These are phyloP conservation scores for Limnodromus scolopaceus DNA, from an alignment of 2,797 vertebrate genomes.

Conservation along the genomic window DNA sequence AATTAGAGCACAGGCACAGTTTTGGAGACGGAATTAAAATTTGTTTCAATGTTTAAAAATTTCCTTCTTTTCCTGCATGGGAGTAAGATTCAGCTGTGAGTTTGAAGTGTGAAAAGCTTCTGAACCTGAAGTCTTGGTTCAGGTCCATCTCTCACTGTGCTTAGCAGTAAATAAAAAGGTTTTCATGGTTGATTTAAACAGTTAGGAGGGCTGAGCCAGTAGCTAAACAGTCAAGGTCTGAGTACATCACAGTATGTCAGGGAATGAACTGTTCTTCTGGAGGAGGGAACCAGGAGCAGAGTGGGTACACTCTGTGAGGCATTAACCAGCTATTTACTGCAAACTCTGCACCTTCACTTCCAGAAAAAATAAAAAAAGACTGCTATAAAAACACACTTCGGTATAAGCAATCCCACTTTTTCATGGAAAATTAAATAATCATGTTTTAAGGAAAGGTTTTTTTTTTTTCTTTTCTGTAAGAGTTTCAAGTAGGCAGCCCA, in stretches of 20 bases:
- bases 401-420: neutral
- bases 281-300: neutral
- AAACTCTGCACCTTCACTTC: neutral
- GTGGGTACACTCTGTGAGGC: neutral
- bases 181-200: constrained; percentile 29
- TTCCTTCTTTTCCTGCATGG: neutral
- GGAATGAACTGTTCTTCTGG: neutral
- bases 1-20: neutral
- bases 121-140: neutral
- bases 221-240: neutral
- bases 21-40: neutral
- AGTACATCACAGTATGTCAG: neutral
- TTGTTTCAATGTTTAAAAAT: neutral
- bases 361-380: neutral
- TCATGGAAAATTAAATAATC: neutral
- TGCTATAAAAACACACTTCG: neutral
- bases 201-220: neutral
- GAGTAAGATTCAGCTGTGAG: neutral
- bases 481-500: neutral
- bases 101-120: neutral
- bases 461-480: neutral
- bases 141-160: neutral
- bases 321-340: neutral
- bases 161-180: constrained; percentile 27
- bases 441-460: neutral